Base-by-base conservation (phyloP, 2,113 vertebrate genomes). In the Percina caprodes region DNA sequence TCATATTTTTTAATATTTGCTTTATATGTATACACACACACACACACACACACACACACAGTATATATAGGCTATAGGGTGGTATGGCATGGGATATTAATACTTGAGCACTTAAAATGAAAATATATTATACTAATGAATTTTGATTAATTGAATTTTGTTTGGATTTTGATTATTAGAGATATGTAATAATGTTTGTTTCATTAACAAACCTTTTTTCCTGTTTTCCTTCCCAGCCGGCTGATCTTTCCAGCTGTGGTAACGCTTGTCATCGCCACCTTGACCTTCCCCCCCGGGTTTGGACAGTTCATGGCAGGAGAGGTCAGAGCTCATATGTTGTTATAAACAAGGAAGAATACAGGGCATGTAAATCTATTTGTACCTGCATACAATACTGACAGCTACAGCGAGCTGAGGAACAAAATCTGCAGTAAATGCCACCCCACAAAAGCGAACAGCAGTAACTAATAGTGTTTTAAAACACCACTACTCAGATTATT, bases 251-350 rank as follows among this genome's bases (percentile, higher is more conserved):
- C 98, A 0, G 96, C 93, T 0, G 93, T 97, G 26, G 95, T 99
- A n/a, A 99, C 98, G 8, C 94, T 99, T 59, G 71, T 97, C 81
- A 97, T 99, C 69, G 95, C 98, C 3, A 96, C 96, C 0, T 49
- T 96, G 86, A 99, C 98, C 7, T 99, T 99, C 74, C 98, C 98
- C 8, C 96, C 95, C 0, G 98, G 97, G 62, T 96, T 98, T 77
- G 98, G 98, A 78, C 98, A 99, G 90, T 99, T 98, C 93, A 99
- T 99, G 98, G 98, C 97, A 46, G 98, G 97, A 96, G 97, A 99
- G 97, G 98, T 99, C 89, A 97, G 95, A 76, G 54, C 51, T 69
- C 60, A 74, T 8, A 30, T 33, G 39, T 60, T 71, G 2, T 46
- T 65, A 0, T 56, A 56, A 73, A 52, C 21, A 45, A 35, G 30